Base-by-base conservation (phyloP, 2,888 invertebrate species). In the Neria commutata region DNA sequence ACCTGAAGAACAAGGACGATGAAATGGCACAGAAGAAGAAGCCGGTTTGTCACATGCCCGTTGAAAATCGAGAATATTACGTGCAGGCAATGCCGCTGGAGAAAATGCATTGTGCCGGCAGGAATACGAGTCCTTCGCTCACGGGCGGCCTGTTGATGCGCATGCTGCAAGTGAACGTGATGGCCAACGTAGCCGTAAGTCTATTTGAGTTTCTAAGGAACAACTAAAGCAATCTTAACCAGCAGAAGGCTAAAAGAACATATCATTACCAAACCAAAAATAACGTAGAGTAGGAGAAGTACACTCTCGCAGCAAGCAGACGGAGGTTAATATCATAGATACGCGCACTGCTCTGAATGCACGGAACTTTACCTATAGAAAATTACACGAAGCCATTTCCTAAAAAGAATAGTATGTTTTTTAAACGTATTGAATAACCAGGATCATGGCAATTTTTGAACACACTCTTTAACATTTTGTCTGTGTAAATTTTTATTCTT, bases 1-100 rank as follows among this genome's bases (percentile, higher is more conserved):
- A 89, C 60, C 84, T 92, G 23, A 87, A 89, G 54, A 91, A 91
- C 79, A 89, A 91, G 63, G 92, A 93, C 74, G 93, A 92, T 80
- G 92, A 93, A 79, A 89, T 91, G 88, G 91, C 92, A 87, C 91
- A 91, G 74, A 92, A 92, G 84, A 93, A 92, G 77, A 86, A 91
- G 56, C 91, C 92, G 2, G 85, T 92, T 48, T 94, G 93, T 82
- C 90, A 88, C 63, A 92, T 93, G 91, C 83, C 85, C 45, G 84
- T 85, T 69, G 92, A 93, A 76, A 91, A 92, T 78, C 86, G 92
- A 26, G 93, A 94, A 78, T 93, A 92, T 82, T 89, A 87, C 74
- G 87, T 93, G 58, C 91, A 91, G 74, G 89, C 87, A 77, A 87
- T 93, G 85, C 93, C 93, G 0, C 83, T 91, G 62, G 91, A 91